These are phyloP conservation scores for Odobenus rosmarus DNA, from an alignment of 2,113 vertebrate species.

Conservation along the genomic window DNA sequence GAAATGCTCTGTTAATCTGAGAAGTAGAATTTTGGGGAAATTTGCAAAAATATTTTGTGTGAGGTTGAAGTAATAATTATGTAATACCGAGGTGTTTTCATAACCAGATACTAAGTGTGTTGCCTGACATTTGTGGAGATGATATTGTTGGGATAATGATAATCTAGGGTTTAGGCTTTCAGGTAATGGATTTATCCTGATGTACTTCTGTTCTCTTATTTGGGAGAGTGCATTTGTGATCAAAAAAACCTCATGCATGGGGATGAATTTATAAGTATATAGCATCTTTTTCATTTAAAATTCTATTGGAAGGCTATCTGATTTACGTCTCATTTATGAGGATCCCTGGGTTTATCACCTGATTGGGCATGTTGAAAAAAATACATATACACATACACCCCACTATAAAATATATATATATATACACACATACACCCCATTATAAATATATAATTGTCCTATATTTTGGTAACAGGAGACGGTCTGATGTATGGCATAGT, in stretches of 20 bases:
- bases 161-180: not conserved
- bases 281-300: conserved; percentile 1
- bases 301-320: not conserved
- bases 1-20: not conserved
- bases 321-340: not conserved
- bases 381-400: not conserved
- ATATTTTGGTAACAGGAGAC: not conserved
- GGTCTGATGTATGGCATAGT: not conserved
- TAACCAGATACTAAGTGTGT: not conserved
- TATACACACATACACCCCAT: not conserved
- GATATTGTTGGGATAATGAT: not conserved
- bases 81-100: not conserved
- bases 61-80: not conserved
- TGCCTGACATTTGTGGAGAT: not conserved
- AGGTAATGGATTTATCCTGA: not conserved
- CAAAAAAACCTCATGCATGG: not conserved
- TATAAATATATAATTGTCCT: not conserved
- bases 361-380: not conserved
- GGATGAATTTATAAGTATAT: not conserved
- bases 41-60: not conserved
- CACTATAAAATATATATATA: not conserved
- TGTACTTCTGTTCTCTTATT: not conserved
- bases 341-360: not conserved
- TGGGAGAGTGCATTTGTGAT: not conserved
- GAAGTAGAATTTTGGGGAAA: not conserved